Base-by-base conservation (phyloP, 2,888 invertebrate species). In the Adelphocoris suturalis region DNA sequence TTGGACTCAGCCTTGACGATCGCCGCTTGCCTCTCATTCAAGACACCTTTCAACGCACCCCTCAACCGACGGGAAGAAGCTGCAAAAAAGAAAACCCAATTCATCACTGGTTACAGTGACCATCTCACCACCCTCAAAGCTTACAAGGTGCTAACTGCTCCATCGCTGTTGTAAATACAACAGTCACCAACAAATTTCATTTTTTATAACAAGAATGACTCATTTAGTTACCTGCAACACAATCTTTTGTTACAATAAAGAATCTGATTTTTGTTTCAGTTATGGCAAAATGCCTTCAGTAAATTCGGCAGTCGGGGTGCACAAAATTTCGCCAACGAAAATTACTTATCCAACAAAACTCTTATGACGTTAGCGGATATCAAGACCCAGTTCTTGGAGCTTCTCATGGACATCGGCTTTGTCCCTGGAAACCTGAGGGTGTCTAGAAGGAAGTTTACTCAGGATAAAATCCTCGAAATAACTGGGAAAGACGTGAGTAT, bases 1-100 rank as follows among this genome's bases (percentile, higher is more conserved):
- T 95, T 99, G 52, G 98, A 98, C 94, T 97, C 98, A 0, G 96
- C 98, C 0, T 94, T 99, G 1, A 98, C 98, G 3, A 97, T 99
- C 93, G 98, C 97, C 0, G 97, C 97, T 0, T 96, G 96, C 93
- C 94, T 97, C 61, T 97, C 97, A 92, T 96, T 96, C 92, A 97
- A 97, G 93, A 96, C 95, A 86, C 97, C 97, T 0, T 97, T 97
- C 93, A 95, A 96, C 0, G 94, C 96, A 75, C 97, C 97, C 0
- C 96, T 97, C 92, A 96, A 95, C 23, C 96, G 96, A 95, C 95
- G 93, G 91, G 94, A 95, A 0, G 95, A 96, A 93, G 96, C 97
- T 0, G 96, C 96, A 92, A 95, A 94, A 0, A 96, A 96, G 91
- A 95, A 96, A 92, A 95, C 95, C 92, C 95, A 96, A 91, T 97